A percentile compares a stretch with the other conserved stretches of the same genome.
Evolutionary conservation across 2,888 invertebrate species (phyloP).

Genomic region (Erebia epiphron): DNA sequence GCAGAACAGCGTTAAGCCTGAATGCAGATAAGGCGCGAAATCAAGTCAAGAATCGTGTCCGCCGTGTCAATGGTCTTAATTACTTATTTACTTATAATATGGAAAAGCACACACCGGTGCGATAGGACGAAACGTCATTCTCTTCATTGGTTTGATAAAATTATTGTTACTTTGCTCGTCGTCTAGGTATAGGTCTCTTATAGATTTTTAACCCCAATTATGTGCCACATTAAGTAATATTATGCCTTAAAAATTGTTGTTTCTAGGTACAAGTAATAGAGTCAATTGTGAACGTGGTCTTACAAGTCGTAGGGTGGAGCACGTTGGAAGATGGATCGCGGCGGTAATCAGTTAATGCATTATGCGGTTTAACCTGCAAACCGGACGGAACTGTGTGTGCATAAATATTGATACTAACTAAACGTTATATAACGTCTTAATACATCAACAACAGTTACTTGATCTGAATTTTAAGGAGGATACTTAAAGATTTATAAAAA

Average conservation of each 20-base stretch:
- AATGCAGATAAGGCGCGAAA: too few relatives aligned
- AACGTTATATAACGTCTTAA: neutral
- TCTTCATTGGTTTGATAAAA: too few relatives aligned
- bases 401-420: constrained; percentile 66
- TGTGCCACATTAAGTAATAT: neutral
- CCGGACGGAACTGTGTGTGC: constrained; percentile 52
- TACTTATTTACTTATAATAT: too few relatives aligned
- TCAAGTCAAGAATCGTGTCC: too few relatives aligned
- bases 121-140: too few relatives aligned
- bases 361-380: constrained; percentile 70
- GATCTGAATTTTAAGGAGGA: too few relatives aligned
- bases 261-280: constrained; percentile 13
- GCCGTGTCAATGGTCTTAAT: too few relatives aligned
- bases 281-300: constrained; percentile 42
- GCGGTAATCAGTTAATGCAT: constrained; percentile 79
- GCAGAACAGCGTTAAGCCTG: too few relatives aligned
- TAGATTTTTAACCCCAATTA: neutral
- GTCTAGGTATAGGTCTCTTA: neutral
- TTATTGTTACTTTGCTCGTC: too few relatives aligned
- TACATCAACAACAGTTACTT: neutral
- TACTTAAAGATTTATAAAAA: too few relatives aligned
- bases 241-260: constrained; percentile 5
- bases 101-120: too few relatives aligned
- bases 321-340: constrained; percentile 73
- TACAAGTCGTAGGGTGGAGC: constrained; percentile 61